Evolutionary conservation across 2,888 invertebrate species (phyloP), one percentile per base, ranked within the genome.

Genomic region (Mesorhabditis belari): DNA sequence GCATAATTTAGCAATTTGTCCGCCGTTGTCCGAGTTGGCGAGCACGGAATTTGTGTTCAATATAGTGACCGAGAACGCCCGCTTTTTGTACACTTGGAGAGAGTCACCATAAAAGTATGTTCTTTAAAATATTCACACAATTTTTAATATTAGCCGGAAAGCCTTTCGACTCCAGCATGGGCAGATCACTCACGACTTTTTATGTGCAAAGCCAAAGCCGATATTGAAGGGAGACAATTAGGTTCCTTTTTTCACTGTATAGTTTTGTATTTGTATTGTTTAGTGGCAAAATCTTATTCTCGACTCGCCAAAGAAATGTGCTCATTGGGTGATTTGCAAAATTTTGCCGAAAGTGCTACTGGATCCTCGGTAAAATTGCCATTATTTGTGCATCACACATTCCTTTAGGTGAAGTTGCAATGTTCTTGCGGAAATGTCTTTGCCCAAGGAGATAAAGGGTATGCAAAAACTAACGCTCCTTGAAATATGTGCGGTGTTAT

Each of bases 151-250:
- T n/a, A 35, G 44, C 77, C 81, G 19, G 76, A 77, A 25, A 75
- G 76, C 3, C 66, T 80, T 9, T 77, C 76, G 5, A 75, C 77
- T 12, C 67, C 77, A 27, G 78, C 81, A 3, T 77, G 70, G 69
- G 67, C 75, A 28, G 76, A 77, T 51, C 52, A 64, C 17, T 52
- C 61, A 19, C 71, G 73, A 1, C 60, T 75, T 17, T 73, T 77
- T 63, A 71, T 75, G 69, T 76, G 76, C 64, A 76, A 75, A 65
- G 65, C 77, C 19, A 61, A 62, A 19, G 68, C 67, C 6, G 62
- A n/a, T n/a, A n/a, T n/a, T n/a, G n/a, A n/a, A n/a, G n/a, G n/a
- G n/a, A n/a, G n/a, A n/a, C 44, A 35, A 35, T 61, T 19, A 62
- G n/a, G n/a, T n/a, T n/a, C n/a, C n/a, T n/a, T n/a, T n/a, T n/a